phyloP scores from a whole-genome alignment of 2,888 invertebrate genomes.

The Strigamia transsilvanica region DNA sequence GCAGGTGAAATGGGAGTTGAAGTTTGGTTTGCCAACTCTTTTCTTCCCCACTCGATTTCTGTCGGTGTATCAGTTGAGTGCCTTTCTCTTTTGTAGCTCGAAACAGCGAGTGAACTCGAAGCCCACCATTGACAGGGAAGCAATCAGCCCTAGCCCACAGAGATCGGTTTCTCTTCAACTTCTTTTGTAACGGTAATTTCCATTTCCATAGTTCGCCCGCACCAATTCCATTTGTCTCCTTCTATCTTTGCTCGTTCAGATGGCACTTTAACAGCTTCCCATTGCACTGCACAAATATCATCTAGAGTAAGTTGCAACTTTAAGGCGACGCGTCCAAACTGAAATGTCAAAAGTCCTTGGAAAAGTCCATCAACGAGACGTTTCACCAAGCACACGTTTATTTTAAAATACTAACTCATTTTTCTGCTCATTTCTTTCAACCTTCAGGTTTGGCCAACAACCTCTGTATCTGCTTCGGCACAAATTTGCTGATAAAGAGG shows the following conservation, averaged over 20 bases:
- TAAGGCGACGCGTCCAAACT: background rate
- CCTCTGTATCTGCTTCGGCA: background rate
- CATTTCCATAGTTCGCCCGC: constrained; percentile 49
- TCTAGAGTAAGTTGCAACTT: constrained; percentile 5
- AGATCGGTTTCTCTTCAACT: constrained; percentile 29
- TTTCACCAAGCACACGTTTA: background rate
- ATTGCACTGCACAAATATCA: constrained; percentile 12
- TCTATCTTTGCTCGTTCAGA: constrained; percentile 31
- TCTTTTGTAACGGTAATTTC: constrained; percentile 52
- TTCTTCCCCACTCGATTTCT: background rate
- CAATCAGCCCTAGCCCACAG: constrained; percentile 40
- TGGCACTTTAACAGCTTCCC: constrained; percentile 43
- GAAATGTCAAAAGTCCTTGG: background rate
- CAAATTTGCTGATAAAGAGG: constrained; percentile 31
- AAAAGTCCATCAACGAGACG: background rate
- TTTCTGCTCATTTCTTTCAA: background rate
- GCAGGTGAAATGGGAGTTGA: constrained; percentile 7
- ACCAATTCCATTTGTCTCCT: constrained; percentile 50
- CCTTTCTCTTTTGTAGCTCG: constrained; percentile 24
- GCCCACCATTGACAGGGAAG: constrained; percentile 39
- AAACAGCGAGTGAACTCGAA: constrained; percentile 47
- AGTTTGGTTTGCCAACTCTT: background rate
- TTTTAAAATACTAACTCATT: background rate
- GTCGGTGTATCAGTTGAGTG: constrained; percentile 39
- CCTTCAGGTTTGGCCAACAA: constrained; percentile 28